Evolutionary conservation across 2,113 vertebrate genomes (phyloP), one percentile per base, ranked within the genome.

Genomic region (Megaleporinus macrocephalus): DNA sequence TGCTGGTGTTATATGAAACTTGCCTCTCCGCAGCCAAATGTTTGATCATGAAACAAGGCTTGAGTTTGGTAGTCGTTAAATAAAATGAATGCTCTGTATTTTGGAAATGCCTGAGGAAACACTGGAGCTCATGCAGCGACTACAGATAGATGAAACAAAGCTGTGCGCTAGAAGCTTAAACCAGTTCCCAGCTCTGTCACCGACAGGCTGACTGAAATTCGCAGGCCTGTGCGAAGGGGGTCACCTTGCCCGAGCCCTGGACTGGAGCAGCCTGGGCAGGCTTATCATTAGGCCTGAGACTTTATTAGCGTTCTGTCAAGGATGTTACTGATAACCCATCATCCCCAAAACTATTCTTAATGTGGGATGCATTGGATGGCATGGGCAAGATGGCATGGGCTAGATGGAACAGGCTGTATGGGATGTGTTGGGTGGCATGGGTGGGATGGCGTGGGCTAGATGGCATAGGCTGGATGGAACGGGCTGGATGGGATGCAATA

Each of bases 171-270:
- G 29, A 29, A 10, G 16, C 63, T 66, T 10, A 66, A 66, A 33
- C 29, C 16, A 6, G 30, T 13, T 33, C 29, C 15, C 7, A 66
- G 15, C 16, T 55, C 11, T 36, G 63, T 66, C 63, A 20, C 63
- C 20, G 30, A 66, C 30, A 68, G 65, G 20, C 29, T 70, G 66
- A 70, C 44, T 70, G 36, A 70, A 70, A 70, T 70, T 70, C 36
- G n/a, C 22, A 44, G 36, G 33, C 11, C 27, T 44, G 66, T 44
- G 66, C 0, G 57, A 3, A 2, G 30, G 24, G 74, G 24, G 75
- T 77, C 75, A 65, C 59, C 24, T 65, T 77, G 61, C 44, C 72
- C 59, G 27, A 65, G 75, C 27, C n/a, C 22, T 22, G 51, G 53
- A 75, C 20, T 44, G 41, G 41, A 11, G 41, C 41, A 51, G 49